Conservation (phyloP, 2,888 invertebrate species). For the Thumatha senex region DNA sequence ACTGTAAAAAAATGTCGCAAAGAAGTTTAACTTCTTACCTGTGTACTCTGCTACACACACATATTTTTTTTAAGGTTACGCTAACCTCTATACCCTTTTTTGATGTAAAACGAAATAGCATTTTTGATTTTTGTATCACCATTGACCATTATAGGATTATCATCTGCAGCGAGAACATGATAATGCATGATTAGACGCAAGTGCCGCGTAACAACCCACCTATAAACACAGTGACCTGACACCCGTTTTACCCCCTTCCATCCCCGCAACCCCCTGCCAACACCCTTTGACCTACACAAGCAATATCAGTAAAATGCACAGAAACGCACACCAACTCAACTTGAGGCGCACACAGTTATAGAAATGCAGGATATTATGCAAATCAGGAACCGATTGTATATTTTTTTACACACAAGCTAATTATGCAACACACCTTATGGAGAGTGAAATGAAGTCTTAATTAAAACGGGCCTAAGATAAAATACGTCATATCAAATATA, state of each 20-base stretch:
- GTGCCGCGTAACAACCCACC: conserved; percentile 55
- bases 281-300: conserved; percentile 52
- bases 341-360: conserved; percentile 33
- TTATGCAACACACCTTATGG: conserved; percentile 25
- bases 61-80: no score
- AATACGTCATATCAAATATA: no score
- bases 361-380: conserved; percentile 41
- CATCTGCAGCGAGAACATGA: conserved; percentile 39
- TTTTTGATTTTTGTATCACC: no score
- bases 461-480: not conserved
- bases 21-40: no score
- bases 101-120: no score
- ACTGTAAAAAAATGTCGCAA: no score
- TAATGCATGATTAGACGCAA: conserved; percentile 58
- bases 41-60: no score
- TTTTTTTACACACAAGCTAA: no score
- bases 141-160: conserved; percentile 11
- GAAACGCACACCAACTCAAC: conserved; percentile 23
- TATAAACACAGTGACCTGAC: conserved; percentile 74
- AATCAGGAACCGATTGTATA: conserved; percentile 48
- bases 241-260: conserved; percentile 37
- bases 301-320: conserved; percentile 39
- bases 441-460: conserved; percentile 26
- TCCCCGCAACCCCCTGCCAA: conserved; percentile 27
- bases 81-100: no score